Conservation (phyloP, 2,797 vertebrate genomes). For the Alauda arvensis region DNA sequence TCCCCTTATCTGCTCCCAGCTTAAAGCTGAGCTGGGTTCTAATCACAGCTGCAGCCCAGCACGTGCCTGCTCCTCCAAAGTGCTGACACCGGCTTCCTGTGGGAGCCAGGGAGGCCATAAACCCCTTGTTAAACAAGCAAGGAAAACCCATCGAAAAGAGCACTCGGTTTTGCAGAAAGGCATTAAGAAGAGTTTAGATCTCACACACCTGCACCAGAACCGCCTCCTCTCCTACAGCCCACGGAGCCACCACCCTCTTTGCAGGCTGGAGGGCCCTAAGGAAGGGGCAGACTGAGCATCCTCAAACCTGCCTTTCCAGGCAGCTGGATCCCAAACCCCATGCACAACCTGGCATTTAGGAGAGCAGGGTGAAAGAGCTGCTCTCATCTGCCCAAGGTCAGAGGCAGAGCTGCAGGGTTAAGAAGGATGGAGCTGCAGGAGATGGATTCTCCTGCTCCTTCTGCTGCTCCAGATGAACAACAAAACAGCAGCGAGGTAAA, state of each 20-base stretch:
- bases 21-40: not conserved
- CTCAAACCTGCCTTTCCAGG: not conserved
- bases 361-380: not conserved
- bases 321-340: fast-evolving
- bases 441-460: not conserved
- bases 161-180: not conserved
- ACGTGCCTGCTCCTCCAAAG: not conserved
- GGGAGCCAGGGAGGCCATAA: not conserved
- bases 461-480: not conserved
- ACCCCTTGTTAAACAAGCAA: not conserved
- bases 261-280: fast-evolving
- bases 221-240: fast-evolving
- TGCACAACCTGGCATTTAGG: not conserved
- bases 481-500: not conserved
- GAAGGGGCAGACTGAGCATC: not conserved
- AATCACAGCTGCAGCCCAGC: not conserved
- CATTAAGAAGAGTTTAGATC: not conserved
- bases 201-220: not conserved
- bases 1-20: constrained; percentile 7
- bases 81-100: not conserved
- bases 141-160: not conserved
- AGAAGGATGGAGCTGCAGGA: not conserved
- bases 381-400: not conserved
- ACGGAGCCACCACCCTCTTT: not conserved
- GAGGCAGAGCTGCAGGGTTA: fast-evolving